These are phyloP conservation scores for Margaritifera margaritifera DNA, from an alignment of 2,888 invertebrate species.

Conservation along the genomic window DNA sequence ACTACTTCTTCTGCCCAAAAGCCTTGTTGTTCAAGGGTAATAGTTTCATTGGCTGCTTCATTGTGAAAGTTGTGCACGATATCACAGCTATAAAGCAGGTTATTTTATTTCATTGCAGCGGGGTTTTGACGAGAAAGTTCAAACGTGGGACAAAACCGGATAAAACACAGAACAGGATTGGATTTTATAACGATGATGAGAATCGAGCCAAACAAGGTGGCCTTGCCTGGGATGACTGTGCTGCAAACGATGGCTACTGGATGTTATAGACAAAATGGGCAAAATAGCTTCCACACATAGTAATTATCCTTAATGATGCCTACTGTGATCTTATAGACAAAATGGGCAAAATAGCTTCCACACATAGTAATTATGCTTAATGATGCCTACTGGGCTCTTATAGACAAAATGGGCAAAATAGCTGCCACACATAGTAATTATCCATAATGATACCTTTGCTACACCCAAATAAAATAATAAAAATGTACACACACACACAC, in stretches of 20 bases:
- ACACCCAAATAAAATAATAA: too few relatives aligned
- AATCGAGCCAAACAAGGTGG: too few relatives aligned
- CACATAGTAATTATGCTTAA: slow-evolving; percentile 16
- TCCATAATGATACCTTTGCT: not conserved
- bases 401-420: slow-evolving; percentile 13
- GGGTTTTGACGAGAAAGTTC: slow-evolving; percentile 35
- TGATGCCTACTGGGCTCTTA: slow-evolving; percentile 26
- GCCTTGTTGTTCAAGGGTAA: too few relatives aligned
- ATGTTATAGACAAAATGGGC: slow-evolving; percentile 16
- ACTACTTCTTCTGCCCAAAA: too few relatives aligned
- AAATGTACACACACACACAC: too few relatives aligned
- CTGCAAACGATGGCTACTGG: slow-evolving; percentile 16
- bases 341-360: slow-evolving; percentile 14
- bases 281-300: slow-evolving; percentile 15
- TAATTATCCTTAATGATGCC: slow-evolving; percentile 9
- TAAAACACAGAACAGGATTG: slow-evolving; percentile 3
- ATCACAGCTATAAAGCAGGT: too few relatives aligned
- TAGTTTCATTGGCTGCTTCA: too few relatives aligned
- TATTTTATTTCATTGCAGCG: slow-evolving; percentile 9
- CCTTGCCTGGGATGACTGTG: slow-evolving; percentile 23
- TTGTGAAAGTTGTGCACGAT: too few relatives aligned
- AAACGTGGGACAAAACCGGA: slow-evolving; percentile 11
- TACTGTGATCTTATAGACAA: slow-evolving; percentile 26
- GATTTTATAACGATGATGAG: not conserved
- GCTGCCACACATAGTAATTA: slow-evolving; percentile 18